Evolutionary conservation across 2,113 vertebrate genomes (phyloP).

Genomic region (Dendrocopos noguchii): DNA sequence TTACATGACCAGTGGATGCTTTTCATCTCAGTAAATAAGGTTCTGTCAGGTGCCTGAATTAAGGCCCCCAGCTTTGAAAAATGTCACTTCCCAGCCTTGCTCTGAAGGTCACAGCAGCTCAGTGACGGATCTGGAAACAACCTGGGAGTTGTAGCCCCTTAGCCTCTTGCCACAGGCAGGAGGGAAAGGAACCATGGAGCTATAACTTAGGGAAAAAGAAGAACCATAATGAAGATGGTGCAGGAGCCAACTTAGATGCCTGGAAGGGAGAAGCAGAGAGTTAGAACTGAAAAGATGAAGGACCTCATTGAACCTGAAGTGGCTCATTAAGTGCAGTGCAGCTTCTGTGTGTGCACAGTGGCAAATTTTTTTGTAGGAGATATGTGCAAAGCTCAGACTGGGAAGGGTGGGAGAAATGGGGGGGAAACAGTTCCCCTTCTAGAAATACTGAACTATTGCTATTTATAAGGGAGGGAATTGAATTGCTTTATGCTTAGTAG

Average conservation of each 20-base stretch:
- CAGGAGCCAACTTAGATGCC: not conserved
- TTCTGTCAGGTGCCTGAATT: not conserved
- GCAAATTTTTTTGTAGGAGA: not conserved
- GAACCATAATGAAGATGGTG: not conserved
- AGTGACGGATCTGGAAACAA: not conserved
- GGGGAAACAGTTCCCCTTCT: not conserved
- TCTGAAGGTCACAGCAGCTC: not conserved
- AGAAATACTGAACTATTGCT: not conserved
- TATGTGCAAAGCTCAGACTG: not conserved
- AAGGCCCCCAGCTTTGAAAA: not conserved
- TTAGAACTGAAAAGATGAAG: conserved; percentile 23
- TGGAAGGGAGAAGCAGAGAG: conserved; percentile 1
- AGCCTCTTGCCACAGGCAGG: not conserved
- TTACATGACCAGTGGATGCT: not conserved
- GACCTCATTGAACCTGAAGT: conserved; percentile 15
- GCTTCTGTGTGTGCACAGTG: not conserved
- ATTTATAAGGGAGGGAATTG: not conserved
- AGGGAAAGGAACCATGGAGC: not conserved
- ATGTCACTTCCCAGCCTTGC: not conserved
- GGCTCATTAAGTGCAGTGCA: not conserved
- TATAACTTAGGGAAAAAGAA: not conserved
- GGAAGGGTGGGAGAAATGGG: not conserved
- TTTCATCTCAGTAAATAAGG: not conserved
- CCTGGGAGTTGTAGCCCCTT: not conserved
- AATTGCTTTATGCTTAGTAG: not conserved